Percentiles rank a stretch among this genome's conserved stretches.
Evolutionary conservation across 2,113 vertebrate genomes (phyloP).

Genomic region (Tachysurus vachellii): DNA sequence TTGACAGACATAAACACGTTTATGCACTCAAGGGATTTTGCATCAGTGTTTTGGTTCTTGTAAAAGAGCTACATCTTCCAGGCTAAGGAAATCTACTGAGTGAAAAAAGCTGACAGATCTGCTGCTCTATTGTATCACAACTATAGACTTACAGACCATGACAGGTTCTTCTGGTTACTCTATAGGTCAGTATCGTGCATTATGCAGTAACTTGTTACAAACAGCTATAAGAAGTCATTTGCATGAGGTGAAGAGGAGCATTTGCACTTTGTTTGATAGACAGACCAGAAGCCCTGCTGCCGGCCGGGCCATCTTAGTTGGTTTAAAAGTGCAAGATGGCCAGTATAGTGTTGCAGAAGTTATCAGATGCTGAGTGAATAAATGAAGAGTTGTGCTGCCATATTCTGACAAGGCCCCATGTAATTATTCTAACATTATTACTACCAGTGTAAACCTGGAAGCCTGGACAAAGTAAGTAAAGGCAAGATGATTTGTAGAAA

Average conservation of each 20-base stretch:
- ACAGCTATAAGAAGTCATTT: background rate
- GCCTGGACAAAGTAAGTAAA: background rate
- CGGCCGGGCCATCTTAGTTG: background rate
- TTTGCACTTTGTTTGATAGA: background rate
- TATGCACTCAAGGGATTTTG: background rate
- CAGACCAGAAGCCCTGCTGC: background rate
- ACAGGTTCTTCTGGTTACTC: background rate
- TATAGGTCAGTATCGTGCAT: background rate
- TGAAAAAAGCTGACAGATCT: background rate
- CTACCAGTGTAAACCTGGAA: background rate
- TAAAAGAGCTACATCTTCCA: background rate
- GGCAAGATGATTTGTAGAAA: background rate
- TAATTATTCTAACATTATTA: background rate
- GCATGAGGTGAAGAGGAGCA: background rate
- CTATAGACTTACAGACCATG: background rate
- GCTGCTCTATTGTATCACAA: background rate
- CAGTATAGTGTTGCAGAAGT: background rate
- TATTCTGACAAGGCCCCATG: background rate
- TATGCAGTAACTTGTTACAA: too few relatives aligned
- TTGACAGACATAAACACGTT: background rate
- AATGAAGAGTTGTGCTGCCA: background rate
- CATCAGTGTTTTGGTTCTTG: background rate
- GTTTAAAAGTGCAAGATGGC: background rate
- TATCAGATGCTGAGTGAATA: background rate
- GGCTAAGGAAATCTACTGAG: background rate